Evolutionary conservation across 2,888 invertebrate species (phyloP), one percentile per base, ranked within the genome.

Genomic region (Crossocerus cetratus): DNA sequence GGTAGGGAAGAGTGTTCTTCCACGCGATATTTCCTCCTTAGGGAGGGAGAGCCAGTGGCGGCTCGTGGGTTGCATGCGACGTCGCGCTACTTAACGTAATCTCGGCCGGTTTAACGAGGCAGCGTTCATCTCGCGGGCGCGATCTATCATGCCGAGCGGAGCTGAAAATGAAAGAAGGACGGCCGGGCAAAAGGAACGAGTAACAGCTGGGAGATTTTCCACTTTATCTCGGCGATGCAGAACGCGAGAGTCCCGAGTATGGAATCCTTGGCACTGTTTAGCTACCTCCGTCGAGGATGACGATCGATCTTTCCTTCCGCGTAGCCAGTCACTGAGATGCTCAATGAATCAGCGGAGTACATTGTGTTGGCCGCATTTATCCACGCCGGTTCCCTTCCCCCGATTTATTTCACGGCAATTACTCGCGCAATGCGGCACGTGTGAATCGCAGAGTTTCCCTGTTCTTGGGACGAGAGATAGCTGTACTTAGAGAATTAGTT

Each of bases 201-300:
- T n/a, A n/a, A n/a, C 13, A 11, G 49, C 49, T 4, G 8, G 32
- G n/a, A 16, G 49, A 49, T 49, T 49, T 16, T 49, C n/a, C 14
- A 49, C n/a, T 49, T 49, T 49, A 49, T 49, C 49, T 5, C 3
- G 49, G 3, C 16, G 49, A 16, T 49, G 49, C 49, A 43, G 18
- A n/a, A 23, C 23, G 61, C 43, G 72, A 49, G 43, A n/a, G 23
- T n/a, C 2, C 43, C n/a, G n/a, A 23, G 32, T 8, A 22, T 55
- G 60, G 73, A 62, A 45, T 71, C 63, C 63, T 18, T 21, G 59
- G 53, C 16, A 59, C 68, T 55, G 20, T 65, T 66, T 66, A 72
- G 72, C 77, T 61, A 69, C 11, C 69, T 75, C 69, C 69, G 65
- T 65, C 42, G 69, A 77, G 69, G 67, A 69, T 68, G 74, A 68